phyloP scores from a whole-genome alignment of 2,888 invertebrate species.

The Tetanocera ferruginea region DNA sequence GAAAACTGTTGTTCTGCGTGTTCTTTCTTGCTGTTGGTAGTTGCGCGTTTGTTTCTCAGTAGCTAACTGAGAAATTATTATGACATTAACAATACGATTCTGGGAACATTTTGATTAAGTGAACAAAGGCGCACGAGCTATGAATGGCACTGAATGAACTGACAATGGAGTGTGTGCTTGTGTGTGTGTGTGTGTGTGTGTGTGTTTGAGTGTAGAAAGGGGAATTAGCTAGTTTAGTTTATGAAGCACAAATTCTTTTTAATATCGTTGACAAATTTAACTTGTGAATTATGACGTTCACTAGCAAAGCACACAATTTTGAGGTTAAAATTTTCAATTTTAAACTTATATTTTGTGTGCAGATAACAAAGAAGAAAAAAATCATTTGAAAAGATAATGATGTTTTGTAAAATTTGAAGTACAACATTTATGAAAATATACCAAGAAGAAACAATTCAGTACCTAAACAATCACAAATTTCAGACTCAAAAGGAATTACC shows the following conservation, averaged over 20 bases:
- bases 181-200: too few species aligned
- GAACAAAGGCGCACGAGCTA: background rate
- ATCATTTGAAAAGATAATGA: background rate
- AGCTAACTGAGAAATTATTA: background rate
- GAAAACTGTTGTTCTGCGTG: conserved; percentile 8
- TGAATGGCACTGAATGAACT: background rate
- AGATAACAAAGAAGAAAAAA: background rate
- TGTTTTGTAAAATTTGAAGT: too few species aligned
- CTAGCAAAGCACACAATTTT: background rate
- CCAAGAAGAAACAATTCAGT: too few species aligned
- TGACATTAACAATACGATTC: conserved; percentile 5
- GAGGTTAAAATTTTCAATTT: too few species aligned
- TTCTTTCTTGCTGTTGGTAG: background rate
- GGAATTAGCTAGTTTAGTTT: too few species aligned
- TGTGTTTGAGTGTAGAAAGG: too few species aligned
- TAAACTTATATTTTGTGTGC: background rate
- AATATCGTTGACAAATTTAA: background rate
- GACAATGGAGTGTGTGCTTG: too few species aligned
- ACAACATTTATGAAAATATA: too few species aligned
- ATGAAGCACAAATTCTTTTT: background rate
- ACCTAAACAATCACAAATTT: too few species aligned
- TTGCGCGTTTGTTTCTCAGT: background rate
- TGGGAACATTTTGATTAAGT: background rate
- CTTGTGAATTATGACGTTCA: background rate
- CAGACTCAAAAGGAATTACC: too few species aligned